Evolutionary conservation across 92 coral and sea anemone genomes (phyloP), one percentile per base, ranked within the genome.

Genomic region (Phenganax stokvisi): DNA sequence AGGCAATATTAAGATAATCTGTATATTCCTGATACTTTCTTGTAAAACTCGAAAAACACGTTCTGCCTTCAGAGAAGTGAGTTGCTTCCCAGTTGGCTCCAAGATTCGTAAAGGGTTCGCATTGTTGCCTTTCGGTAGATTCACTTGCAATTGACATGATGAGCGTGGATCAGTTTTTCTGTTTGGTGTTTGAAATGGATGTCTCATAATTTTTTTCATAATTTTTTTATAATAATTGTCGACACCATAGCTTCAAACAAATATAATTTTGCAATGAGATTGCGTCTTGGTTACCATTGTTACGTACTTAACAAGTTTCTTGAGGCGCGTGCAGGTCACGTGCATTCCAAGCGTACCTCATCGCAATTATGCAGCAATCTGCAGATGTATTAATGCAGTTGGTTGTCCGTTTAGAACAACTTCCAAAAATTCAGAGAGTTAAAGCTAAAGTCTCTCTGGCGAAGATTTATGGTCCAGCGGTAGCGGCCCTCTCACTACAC

Each of bases 1-100:
- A 0, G 91, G 93, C 27, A 91, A 60, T 10, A 83, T 74, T 70
- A 86, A 84, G 17, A 86, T 91, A n/a, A 94, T 88, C 63, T 94
- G 92, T 77, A 90, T 54, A 54, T 91, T 82, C 57, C 85, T 79
- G 30, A 92, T 87, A 3, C 89, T 87, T 16, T 90, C 98, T 74
- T 92, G 94, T 10, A 90, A 79, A 3, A 94, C 98, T 0, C 86
- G 89, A 86, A 90, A 79, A 30, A 94, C 77, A 15, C 98, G 88
- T 81, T 94, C 90, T 0, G 97, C 92, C 17, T 94, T 92, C 15
- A 94, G 73, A 53, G 90, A 88, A 56, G 88, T 88, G 12, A 94
- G 84, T 7, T 85, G 88, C 54, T 94, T 92, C 57, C 88, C 83
- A 25, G 85, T 78, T 0, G 98, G 98, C 71, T 94, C 97, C 13